Evolutionary conservation across 2,797 vertebrate genomes (phyloP).

Genomic region (Phrynocephalus guinanensis): DNA sequence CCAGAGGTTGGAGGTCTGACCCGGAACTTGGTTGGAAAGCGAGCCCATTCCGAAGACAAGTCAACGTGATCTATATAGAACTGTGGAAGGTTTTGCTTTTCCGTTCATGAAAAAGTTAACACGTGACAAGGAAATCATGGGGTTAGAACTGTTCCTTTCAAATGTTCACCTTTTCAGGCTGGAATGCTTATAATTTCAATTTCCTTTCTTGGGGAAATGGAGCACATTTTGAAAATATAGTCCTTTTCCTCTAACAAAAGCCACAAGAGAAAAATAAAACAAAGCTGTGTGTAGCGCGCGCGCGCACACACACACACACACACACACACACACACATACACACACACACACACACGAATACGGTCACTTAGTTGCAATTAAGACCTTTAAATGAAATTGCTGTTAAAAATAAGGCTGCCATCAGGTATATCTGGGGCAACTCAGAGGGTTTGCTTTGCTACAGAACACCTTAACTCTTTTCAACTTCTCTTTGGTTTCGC

Average conservation of each 20-base stretch:
- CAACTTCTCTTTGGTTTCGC: constrained; percentile 68
- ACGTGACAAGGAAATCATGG: constrained; percentile 64
- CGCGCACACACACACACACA: background rate
- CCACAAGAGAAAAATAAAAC: constrained; percentile 49
- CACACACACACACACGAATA: background rate
- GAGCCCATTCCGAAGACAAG: constrained; percentile 69
- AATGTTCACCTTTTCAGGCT: constrained; percentile 71
- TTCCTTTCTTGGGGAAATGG: constrained; percentile 57
- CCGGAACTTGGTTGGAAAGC: constrained; percentile 64
- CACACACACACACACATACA: background rate
- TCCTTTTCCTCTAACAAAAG: constrained; percentile 2
- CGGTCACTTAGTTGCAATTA: constrained; percentile 61
- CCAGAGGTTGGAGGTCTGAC: constrained; percentile 60
- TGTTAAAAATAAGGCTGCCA: constrained; percentile 57
- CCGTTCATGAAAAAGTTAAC: constrained; percentile 61
- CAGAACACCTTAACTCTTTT: constrained; percentile 62
- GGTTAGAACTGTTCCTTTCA: constrained; percentile 76
- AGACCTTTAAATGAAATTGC: constrained; percentile 60
- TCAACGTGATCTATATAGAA: constrained; percentile 69
- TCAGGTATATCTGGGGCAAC: constrained; percentile 51
- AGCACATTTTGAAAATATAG: constrained; percentile 35
- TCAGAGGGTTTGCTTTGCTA: constrained; percentile 60
- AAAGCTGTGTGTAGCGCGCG: background rate
- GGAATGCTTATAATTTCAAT: constrained; percentile 67
- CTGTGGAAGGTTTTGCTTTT: constrained; percentile 59